phyloP scores from a whole-genome alignment of 2,888 invertebrate species.

The Timema podura region DNA sequence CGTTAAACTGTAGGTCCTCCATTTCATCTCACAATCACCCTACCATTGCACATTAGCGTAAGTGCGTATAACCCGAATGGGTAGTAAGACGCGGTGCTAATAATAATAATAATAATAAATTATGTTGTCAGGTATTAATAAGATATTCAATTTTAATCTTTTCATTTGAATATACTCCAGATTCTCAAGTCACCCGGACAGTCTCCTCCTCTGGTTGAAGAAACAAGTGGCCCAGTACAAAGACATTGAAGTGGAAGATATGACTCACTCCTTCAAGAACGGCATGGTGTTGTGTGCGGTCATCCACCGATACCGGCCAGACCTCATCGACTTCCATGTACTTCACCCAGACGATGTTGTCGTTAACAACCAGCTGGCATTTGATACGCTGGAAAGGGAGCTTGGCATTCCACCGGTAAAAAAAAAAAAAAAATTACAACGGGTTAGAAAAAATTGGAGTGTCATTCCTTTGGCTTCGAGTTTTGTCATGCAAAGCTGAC shows the following conservation, averaged over 20 bases:
- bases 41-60: no score
- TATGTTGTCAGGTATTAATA: no score
- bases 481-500: no score
- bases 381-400: slow-evolving; percentile 80
- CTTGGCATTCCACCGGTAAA: slow-evolving; percentile 62
- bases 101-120: no score
- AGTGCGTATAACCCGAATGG: no score
- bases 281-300: slow-evolving; percentile 68
- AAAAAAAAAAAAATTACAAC: no score
- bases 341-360: slow-evolving; percentile 60
- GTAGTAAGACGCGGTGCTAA: no score
- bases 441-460: no score
- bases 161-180: slow-evolving; percentile 41
- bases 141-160: no score
- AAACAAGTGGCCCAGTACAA: slow-evolving; percentile 62
- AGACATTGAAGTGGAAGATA: slow-evolving; percentile 56
- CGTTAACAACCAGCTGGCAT: slow-evolving; percentile 76
- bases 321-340: slow-evolving; percentile 72
- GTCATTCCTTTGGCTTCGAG: no score
- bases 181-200: slow-evolving; percentile 70
- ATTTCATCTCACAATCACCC: no score
- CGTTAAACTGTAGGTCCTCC: no score
- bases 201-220: slow-evolving; percentile 73
- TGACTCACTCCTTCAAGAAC: slow-evolving; percentile 65
- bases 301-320: slow-evolving; percentile 83